These are phyloP conservation scores for Drosophila bifasciata DNA, from an alignment of 1,140 invertebrate species.

Conservation along the genomic window DNA sequence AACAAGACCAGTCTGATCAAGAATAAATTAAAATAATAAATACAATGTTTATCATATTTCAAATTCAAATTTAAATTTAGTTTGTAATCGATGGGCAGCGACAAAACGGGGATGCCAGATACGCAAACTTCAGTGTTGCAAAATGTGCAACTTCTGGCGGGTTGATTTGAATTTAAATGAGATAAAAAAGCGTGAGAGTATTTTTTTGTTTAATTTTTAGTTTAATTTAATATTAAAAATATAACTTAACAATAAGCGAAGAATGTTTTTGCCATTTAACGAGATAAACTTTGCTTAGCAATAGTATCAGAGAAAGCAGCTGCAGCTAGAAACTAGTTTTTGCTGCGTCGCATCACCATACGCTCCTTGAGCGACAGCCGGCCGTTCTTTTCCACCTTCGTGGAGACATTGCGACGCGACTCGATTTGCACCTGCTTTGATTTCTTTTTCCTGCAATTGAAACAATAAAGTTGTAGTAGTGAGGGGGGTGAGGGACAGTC, in stretches of 20 bases:
- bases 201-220: slow-evolving; percentile 1
- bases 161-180: background rate
- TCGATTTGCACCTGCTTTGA: slow-evolving; percentile 86
- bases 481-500: background rate
- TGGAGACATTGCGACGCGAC: slow-evolving; percentile 84
- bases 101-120: too few species aligned
- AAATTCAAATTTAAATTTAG: too few species aligned
- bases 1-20: too few species aligned
- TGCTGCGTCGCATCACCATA: slow-evolving; percentile 80
- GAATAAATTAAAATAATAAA: too few species aligned
- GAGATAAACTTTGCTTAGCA: slow-evolving; percentile 45
- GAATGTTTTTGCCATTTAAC: slow-evolving; percentile 40
- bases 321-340: slow-evolving; percentile 53
- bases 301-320: slow-evolving; percentile 22
- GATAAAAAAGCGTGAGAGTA: background rate
- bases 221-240: slow-evolving; percentile 23
- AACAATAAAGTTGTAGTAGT: background rate
- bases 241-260: slow-evolving; percentile 49
- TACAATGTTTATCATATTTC: too few species aligned
- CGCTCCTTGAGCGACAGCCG: slow-evolving; percentile 86
- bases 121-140: too few species aligned
- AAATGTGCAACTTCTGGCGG: too few species aligned
- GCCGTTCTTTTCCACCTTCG: slow-evolving; percentile 86
- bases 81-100: too few species aligned
- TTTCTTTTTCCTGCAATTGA: slow-evolving; percentile 86